Evolutionary conservation across 1,140 invertebrate genomes (phyloP).

Genomic region (Zaprionus camerounensis): DNA sequence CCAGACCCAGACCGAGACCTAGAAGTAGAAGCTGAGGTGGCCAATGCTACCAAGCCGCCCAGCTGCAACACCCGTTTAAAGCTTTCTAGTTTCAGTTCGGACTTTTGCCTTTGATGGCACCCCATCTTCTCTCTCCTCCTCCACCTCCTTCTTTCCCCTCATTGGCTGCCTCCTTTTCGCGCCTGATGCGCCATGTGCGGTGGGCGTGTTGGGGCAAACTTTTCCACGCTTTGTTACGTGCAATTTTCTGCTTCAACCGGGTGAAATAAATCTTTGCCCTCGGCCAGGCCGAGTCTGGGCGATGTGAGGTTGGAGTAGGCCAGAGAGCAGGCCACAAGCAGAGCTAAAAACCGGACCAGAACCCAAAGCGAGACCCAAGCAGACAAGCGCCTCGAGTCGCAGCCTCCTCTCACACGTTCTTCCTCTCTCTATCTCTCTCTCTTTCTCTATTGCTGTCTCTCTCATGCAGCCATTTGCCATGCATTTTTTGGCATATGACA

Average conservation of each 20-base stretch:
- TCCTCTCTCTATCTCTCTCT: neutral
- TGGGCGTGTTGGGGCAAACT: slow-evolving; percentile 52
- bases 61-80: neutral
- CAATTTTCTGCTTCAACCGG: slow-evolving; percentile 74
- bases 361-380: slow-evolving; percentile 5
- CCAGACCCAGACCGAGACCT: slow-evolving; percentile 26
- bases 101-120: slow-evolving; percentile 5
- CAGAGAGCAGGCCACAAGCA: neutral
- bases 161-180: neutral
- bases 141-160: neutral
- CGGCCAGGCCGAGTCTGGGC: slow-evolving; percentile 24
- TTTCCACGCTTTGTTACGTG: slow-evolving; percentile 76
- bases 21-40: slow-evolving; percentile 8
- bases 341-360: neutral
- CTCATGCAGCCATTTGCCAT: slow-evolving; percentile 17
- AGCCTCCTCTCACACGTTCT: neutral
- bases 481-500: slow-evolving; percentile 47
- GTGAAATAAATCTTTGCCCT: slow-evolving; percentile 71
- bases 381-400: slow-evolving; percentile 15
- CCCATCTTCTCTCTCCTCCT: neutral
- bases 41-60: neutral
- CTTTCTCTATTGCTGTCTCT: neutral
- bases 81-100: slow-evolving; percentile 4
- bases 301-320: neutral
- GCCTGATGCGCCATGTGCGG: slow-evolving; percentile 34